Base-by-base conservation (phyloP, 2,888 invertebrate species). In the Ephialtes manifestator region DNA sequence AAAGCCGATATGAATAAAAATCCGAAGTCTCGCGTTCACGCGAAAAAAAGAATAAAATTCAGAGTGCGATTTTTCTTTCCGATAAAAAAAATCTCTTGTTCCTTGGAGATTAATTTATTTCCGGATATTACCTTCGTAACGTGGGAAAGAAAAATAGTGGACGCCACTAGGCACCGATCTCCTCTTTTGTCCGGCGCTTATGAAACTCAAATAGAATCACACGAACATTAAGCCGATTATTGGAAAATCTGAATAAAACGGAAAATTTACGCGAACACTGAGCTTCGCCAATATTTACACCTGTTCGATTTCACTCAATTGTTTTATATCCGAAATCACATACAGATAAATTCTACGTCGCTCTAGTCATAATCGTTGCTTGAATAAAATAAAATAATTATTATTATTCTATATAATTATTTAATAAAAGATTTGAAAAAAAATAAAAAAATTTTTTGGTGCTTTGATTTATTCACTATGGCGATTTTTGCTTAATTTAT, bases 141-240 rank as follows among this genome's bases (percentile, higher is more conserved):
- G 60, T 31, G 35, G n/a, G 2, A 35, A 60, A n/a, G 7, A 60
- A 7, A 60, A 60, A 60, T n/a, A 60, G 3, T 31, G 13, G 31
- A 15, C 5, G 28, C 24, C 11, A 28, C 28, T 58, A 31, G 24
- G 28, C 5, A 24, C 11, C 58, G 24, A 20, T 58, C 28, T 28
- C 5, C 60, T 7, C n/a, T 60, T 31, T 60, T 35, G 7, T 31
- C 60, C 15, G 13, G 15, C 15, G 13, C n/a, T n/a, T n/a, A 31
- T 15, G 2, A 60, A 28, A 60, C n/a, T 31, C 15, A 60, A 60
- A 60, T 7, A 15, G 53, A 60, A 31, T 35, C 15, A 31, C 31
- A n/a, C 60, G 58, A 35, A 15, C 60, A 31, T 60, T 60, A 60
- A 60, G 35, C 31, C 60, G 60, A 60, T 60, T 60, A 35, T 60